Evolutionary conservation across 2,888 invertebrate genomes (phyloP), one percentile per base, ranked within the genome.

Genomic region (Pycnomerus fuliginosus): DNA sequence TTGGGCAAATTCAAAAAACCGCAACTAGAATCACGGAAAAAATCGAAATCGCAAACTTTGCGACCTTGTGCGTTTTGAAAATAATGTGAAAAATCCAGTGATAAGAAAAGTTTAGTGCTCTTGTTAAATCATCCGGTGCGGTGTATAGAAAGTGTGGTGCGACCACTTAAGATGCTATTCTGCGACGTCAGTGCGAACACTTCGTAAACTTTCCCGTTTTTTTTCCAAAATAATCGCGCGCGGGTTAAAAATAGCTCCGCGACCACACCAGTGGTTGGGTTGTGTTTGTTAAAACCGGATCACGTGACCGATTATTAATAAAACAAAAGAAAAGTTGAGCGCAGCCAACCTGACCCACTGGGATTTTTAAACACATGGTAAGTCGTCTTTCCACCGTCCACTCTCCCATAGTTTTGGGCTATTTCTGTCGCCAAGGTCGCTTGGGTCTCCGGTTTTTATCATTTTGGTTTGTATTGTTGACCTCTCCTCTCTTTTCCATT

Each of bases 331-430:
- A n/a, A n/a, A n/a, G n/a, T n/a, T n/a, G n/a, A n/a, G n/a, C n/a
- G n/a, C n/a, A n/a, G n/a, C 7, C 20, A 4, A 20, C 5, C 31
- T 11, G 38, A 38, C 39, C 47, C 34, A 38, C 13, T 39, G 33
- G 37, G 39, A 31, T 43, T 39, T 33, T 32, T 39, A 38, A 46
- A 47, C 47, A 47, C 47, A 47, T 47, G 47, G 47, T 47, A 38
- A 47, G 45, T 40, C n/a, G n/a, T n/a, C n/a, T n/a, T n/a, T n/a
- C n/a, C n/a, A n/a, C n/a, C n/a, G n/a, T n/a, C n/a, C n/a, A n/a
- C n/a, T n/a, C 14, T 37, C 37, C 44, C 33, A 28, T 44, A 11
- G 33, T 39, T 34, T 14, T 28, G 41, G 37, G 39, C 27, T 47
- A 47, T 47, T 47, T 47, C 28, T 12, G 47, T 27, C 41, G 15